Evolutionary conservation across 1,140 invertebrate species (phyloP).

Genomic region (Drosophila tristis): DNA sequence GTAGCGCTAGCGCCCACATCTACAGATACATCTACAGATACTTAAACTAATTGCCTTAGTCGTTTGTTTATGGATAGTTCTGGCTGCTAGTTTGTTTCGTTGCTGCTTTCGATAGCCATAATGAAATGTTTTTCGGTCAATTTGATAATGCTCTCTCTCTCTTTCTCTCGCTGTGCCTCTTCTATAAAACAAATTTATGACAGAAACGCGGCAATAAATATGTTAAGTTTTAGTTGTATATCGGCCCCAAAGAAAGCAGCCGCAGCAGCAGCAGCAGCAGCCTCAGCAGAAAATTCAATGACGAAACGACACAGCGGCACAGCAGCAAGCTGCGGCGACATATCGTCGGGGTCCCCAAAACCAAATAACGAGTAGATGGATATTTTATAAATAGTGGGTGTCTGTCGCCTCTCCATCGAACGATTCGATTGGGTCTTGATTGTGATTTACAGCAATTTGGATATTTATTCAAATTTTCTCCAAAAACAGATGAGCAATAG

Average conservation of each 20-base stretch:
- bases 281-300: conserved; percentile 38
- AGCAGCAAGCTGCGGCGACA: conserved; percentile 55
- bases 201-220: conserved; percentile 68
- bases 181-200: conserved; percentile 80
- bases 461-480: conserved; percentile 74
- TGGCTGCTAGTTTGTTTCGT: conserved; percentile 45
- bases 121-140: conserved; percentile 81
- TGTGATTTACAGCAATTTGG: conserved; percentile 78
- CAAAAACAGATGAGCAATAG: conserved; percentile 39
- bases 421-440: conserved; percentile 75
- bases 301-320: conserved; percentile 54
- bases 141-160: conserved; percentile 63
- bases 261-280: conserved; percentile 4
- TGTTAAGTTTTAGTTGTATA: conserved; percentile 57
- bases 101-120: conserved; percentile 56
- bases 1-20: conserved; percentile 1
- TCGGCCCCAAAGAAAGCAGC: conserved; percentile 28
- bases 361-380: conserved; percentile 1
- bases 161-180: conserved; percentile 30
- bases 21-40: conserved; percentile 6
- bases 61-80: conserved; percentile 18
- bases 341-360: conserved; percentile 26
- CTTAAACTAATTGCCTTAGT: conserved; percentile 61
- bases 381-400: conserved; percentile 78
- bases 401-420: conserved; percentile 36